A percentile compares a stretch with the other conserved stretches of the same genome.
phyloP scores from a whole-genome alignment of 2,113 vertebrate genomes.

The Centropus unirufus region DNA sequence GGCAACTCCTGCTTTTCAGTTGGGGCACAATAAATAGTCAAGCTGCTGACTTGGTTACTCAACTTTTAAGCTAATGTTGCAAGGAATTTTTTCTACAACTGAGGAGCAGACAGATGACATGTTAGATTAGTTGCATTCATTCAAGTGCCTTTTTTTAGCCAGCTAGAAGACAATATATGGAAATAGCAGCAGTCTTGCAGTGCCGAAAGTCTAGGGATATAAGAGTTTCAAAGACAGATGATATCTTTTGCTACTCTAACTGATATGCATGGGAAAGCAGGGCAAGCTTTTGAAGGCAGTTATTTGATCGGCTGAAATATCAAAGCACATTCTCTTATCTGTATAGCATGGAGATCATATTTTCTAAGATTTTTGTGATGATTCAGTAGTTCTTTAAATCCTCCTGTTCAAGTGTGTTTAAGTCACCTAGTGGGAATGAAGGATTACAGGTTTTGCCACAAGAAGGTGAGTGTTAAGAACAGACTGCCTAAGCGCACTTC shows the following conservation, averaged over 20 bases:
- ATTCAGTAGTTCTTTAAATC: constrained; percentile 10
- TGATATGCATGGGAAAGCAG: constrained; percentile 53
- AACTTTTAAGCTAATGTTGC: neutral
- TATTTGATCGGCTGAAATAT: constrained; percentile 35
- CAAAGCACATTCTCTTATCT: constrained; percentile 44
- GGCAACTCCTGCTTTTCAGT: neutral
- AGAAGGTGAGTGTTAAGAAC: neutral
- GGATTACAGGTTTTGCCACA: neutral
- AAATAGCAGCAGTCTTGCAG: neutral
- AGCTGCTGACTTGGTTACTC: neutral
- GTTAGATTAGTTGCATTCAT: neutral
- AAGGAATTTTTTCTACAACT: neutral
- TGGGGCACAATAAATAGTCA: neutral
- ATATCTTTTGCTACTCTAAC: constrained; percentile 16
- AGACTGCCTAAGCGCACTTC: neutral
- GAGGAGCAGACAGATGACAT: neutral
- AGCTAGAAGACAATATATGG: neutral
- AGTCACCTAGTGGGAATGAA: neutral
- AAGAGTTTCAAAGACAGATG: constrained; percentile 33
- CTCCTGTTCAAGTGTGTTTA: neutral
- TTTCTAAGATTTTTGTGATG: neutral
- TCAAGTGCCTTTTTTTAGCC: neutral
- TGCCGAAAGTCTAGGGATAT: constrained; percentile 15
- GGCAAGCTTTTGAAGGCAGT: constrained; percentile 20
- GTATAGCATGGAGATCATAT: neutral